Conservation (phyloP, 2,113 vertebrate genomes). For the Nettapus auritus region DNA sequence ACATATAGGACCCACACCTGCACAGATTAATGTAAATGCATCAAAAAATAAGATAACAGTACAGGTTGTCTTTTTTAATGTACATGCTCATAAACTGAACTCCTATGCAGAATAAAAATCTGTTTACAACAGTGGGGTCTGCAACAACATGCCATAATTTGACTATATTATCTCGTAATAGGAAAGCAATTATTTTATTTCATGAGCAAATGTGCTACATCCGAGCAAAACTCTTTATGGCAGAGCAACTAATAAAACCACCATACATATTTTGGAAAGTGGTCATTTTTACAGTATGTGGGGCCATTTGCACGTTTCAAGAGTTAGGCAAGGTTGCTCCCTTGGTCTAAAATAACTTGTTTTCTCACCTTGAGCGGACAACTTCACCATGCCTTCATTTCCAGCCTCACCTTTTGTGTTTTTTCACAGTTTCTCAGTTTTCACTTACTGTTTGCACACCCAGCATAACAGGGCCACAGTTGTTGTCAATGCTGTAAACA, state of each 20-base stretch:
- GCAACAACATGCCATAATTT: neutral
- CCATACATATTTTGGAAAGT: rapidly evolving
- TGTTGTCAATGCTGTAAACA: neutral
- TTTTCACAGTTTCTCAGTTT: rapidly evolving
- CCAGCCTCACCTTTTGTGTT: rapidly evolving
- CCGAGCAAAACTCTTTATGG: neutral
- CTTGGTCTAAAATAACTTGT: rapidly evolving
- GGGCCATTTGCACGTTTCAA: neutral
- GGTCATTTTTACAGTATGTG: neutral
- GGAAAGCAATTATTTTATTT: neutral
- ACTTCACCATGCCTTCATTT: neutral
- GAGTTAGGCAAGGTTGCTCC: neutral
- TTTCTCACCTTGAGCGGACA: neutral
- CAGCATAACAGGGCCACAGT: rapidly evolving
- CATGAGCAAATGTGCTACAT: neutral
- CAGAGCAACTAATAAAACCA: neutral
- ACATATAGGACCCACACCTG: rapidly evolving
- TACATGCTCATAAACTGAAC: neutral
- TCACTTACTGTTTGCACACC: neutral
- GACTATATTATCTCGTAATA: neutral
- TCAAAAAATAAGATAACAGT: neutral
- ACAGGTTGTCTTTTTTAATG: neutral
- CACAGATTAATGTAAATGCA: neutral
- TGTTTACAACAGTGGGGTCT: neutral
- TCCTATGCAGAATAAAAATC: neutral